Evolutionary conservation across 1,140 invertebrate genomes (phyloP).

Genomic region (Ruditapes philippinarum): DNA sequence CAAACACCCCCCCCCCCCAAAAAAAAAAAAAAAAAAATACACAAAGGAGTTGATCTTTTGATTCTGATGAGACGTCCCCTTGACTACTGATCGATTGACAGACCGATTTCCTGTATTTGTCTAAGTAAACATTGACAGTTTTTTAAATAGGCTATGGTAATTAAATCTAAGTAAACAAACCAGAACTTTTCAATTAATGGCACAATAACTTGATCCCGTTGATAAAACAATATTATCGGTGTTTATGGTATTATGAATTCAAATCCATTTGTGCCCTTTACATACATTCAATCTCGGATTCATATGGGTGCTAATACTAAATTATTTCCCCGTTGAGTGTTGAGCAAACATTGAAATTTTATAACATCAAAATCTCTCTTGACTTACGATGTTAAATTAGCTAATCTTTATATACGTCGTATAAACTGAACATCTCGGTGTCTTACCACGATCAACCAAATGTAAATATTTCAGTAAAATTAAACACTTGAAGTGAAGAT

Average conservation of each 20-base stretch:
- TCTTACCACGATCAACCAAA: neutral
- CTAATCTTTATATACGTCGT: neutral
- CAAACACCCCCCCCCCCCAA: too few species aligned
- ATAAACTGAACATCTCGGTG: neutral
- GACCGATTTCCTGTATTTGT: neutral
- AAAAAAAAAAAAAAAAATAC: too few species aligned
- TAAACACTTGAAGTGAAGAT: neutral
- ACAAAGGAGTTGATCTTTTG: too few species aligned
- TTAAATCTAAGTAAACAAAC: neutral
- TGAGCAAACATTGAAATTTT: neutral
- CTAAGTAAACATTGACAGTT: conserved; percentile 3
- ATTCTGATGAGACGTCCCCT: too few species aligned
- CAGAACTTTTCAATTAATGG: neutral
- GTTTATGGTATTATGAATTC: conserved; percentile 7
- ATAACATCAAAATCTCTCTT: neutral
- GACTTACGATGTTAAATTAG: neutral
- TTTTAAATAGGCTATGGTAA: conserved; percentile 1
- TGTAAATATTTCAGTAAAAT: neutral
- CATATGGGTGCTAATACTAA: neutral
- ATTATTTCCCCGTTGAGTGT: neutral
- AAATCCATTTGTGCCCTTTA: neutral
- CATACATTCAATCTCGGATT: neutral
- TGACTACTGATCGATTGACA: neutral
- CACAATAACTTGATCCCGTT: neutral
- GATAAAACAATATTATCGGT: conserved; percentile 8